phyloP scores from a whole-genome alignment of 2,113 vertebrate genomes.

The Sapayoa aenigma region DNA sequence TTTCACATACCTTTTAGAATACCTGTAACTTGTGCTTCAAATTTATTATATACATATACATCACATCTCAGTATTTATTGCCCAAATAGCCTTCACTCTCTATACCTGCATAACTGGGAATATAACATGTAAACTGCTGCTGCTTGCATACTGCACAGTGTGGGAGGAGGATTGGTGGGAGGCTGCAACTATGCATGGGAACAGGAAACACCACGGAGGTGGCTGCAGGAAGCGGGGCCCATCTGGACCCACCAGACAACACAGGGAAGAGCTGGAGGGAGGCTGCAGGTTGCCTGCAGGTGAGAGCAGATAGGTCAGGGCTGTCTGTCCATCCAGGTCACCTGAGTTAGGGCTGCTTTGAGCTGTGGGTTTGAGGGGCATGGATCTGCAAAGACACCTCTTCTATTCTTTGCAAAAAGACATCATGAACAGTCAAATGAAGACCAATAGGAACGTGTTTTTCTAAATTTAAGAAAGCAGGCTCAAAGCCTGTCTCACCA shows the following conservation, averaged over 20 bases:
- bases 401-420: not conserved
- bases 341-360: not conserved
- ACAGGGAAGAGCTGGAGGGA: not conserved
- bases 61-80: not conserved
- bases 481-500: not conserved
- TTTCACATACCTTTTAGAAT: not conserved
- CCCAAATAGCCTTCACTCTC: not conserved
- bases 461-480: not conserved
- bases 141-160: not conserved
- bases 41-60: not conserved
- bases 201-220: accelerated
- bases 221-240: not conserved
- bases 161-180: not conserved
- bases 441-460: not conserved
- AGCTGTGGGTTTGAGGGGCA: not conserved
- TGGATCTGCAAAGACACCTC: not conserved
- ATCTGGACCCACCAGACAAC: not conserved
- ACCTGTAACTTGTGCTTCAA: not conserved
- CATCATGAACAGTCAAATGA: not conserved
- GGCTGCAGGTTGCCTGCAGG: not conserved
- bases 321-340: not conserved
- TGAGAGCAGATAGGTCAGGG: not conserved
- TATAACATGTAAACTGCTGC: not conserved
- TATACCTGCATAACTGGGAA: not conserved
- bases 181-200: not conserved